phyloP scores from a whole-genome alignment of 2,888 invertebrate species.

The Lasioglossum vierecki region DNA sequence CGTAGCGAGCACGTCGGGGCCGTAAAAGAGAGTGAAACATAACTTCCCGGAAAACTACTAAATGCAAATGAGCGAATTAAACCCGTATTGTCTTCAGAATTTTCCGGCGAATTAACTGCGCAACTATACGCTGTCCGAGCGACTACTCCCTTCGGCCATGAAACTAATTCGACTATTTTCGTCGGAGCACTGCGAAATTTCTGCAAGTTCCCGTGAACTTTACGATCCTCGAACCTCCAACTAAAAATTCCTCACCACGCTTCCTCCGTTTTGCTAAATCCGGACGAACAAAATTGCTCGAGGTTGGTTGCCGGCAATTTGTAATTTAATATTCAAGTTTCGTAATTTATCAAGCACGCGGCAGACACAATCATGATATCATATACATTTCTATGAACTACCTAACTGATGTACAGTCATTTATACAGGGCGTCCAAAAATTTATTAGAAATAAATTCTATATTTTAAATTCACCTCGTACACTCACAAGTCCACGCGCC shows the following conservation, averaged over 20 bases:
- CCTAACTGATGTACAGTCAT: too few relatives aligned
- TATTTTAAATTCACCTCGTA: too few relatives aligned
- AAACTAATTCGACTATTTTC: slow-evolving; percentile 30
- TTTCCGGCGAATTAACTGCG: slow-evolving; percentile 33
- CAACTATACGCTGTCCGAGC: slow-evolving; percentile 17
- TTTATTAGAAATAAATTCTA: too few relatives aligned
- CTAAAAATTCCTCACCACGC: slow-evolving; percentile 2
- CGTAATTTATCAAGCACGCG: not conserved
- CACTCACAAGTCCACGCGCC: too few relatives aligned
- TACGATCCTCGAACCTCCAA: slow-evolving; percentile 2
- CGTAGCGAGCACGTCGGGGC: not conserved
- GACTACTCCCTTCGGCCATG: slow-evolving; percentile 9
- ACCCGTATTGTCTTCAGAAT: slow-evolving; percentile 25
- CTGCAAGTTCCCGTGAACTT: slow-evolving; percentile 1
- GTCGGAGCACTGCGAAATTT: slow-evolving; percentile 22
- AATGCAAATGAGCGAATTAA: slow-evolving; percentile 38
- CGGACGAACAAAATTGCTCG: not conserved
- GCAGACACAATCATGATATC: not conserved
- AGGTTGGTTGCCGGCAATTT: not conserved
- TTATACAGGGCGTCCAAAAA: too few relatives aligned
- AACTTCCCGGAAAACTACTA: slow-evolving; percentile 25
- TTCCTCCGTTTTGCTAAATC: not conserved
- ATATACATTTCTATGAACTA: too few relatives aligned
- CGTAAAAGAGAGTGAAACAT: slow-evolving; percentile 24
- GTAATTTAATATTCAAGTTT: not conserved